phyloP scores from a whole-genome alignment of 2,797 vertebrate genomes.

The Microhierax caerulescens region DNA sequence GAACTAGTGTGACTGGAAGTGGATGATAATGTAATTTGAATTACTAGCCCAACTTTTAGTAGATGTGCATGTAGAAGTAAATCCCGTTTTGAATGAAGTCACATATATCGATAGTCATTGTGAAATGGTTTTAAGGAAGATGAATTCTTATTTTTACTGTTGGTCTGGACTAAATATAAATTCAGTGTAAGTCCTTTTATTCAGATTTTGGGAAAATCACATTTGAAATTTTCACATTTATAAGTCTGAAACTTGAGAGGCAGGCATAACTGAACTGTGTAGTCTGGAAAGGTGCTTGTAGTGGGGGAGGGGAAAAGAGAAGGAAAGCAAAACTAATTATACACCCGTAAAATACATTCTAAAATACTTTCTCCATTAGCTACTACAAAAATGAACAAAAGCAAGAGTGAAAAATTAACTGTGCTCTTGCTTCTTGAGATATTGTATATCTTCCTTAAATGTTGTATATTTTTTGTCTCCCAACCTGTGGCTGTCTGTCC shows the following conservation, averaged over 20 bases:
- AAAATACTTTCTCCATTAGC: neutral
- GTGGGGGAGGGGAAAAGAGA: neutral
- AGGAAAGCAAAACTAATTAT: neutral
- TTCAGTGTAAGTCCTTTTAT: neutral
- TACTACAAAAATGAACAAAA: neutral
- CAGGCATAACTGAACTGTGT: neutral
- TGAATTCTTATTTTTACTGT: neutral
- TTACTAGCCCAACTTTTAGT: neutral
- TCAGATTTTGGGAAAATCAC: neutral
- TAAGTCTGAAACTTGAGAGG: neutral
- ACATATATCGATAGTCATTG: rapidly evolving
- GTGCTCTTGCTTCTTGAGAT: neutral
- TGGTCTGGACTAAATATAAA: neutral
- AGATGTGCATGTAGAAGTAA: neutral
- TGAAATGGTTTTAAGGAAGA: neutral
- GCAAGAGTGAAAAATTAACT: neutral
- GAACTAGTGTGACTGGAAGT: neutral
- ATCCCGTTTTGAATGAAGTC: neutral
- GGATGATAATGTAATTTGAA: neutral
- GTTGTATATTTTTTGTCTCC: neutral
- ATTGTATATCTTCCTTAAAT: neutral
- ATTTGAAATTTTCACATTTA: neutral
- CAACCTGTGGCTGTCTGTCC: neutral
- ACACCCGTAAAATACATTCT: neutral
- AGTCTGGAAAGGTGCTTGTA: neutral